Base-by-base conservation (phyloP, 2,888 invertebrate genomes). In the Caenorhabditis doughertyi region DNA sequence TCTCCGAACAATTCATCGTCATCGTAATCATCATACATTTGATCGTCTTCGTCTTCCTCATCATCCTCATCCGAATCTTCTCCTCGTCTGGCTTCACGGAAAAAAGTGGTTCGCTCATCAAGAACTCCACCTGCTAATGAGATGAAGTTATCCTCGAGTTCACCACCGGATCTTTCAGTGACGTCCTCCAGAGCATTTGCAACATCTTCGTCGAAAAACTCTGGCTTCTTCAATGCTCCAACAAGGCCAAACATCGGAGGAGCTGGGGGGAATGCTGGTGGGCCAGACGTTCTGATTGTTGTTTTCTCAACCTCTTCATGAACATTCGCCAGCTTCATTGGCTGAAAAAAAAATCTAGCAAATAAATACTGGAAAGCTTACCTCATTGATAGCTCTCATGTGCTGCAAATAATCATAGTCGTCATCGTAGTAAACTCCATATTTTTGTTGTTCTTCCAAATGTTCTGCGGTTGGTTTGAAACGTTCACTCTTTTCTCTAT, bases 381-480 rank as follows among this genome's bases (percentile, higher is more conserved):
- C 85, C 79, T 83, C 81, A 62, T 84, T 84, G 32, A 83, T 51
- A 39, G 71, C 95, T 89, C 94, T 94, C 74, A 98, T 94, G 94
- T 98, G 97, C 92, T 98, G 96, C 85, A 98, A 92, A 92, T 98
- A 98, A 92, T 98, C 95, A 92, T 97, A 97, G 88, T 97, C 96
- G 93, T 98, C 97, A 89, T 97, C 97, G 92, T 95, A 98, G 92
- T 95, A 96, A 81, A 98, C 95, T 0, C 97, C 98, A 94, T 94
- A 97, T 92, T 97, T 96, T 18, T 94, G 93, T 90, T 95, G 95
- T 65, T 93, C 92, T 70, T 92, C 92, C 9, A 88, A 47, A 44
- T 88, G 88, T 47, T 86, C 85, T 42, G 77, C 39, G 4, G 83
- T 74, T 32, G 85, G 85, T n/a, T 71, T 53, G 62, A 87, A 87